Evolutionary conservation across 2,888 invertebrate species (phyloP), one percentile per base, ranked within the genome.

Genomic region (Gastracanthus pulcherrimus): DNA sequence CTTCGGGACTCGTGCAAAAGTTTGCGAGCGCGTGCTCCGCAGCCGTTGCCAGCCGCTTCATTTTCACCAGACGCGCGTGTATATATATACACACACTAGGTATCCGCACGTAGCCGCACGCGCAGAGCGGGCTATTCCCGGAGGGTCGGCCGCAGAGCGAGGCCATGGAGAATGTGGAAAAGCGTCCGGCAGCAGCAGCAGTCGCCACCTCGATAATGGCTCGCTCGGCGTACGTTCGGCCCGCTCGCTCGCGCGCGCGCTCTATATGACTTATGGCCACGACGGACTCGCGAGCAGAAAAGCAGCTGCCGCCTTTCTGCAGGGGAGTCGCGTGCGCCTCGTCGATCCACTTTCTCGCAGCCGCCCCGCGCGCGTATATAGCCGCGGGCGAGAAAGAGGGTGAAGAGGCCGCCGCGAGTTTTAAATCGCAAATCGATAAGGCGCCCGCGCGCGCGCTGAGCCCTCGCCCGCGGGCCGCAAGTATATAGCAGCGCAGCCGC

Each of bases 361-460:
- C 13, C 45, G 45, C 45, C n/a, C n/a, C n/a, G n/a, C n/a, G n/a
- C n/a, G n/a, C n/a, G n/a, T n/a, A n/a, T n/a, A n/a, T n/a, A n/a
- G n/a, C n/a, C n/a, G n/a, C n/a, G n/a, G n/a, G n/a, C n/a, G n/a
- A n/a, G 45, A 45, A 16, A 45, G 45, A n/a, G 45, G 45, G 13
- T 3, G 38, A 13, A 38, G 45, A 6, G n/a, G 62, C 34, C n/a
- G 23, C 34, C 13, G 70, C 36, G 26, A 67, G 58, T 67, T 76
- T 66, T 67, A 67, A 76, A 76, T 76, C 29, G 55, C 58, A 41
- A 67, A 58, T 76, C 67, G 67, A 76, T 67, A 75, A 51, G 23
- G n/a, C 51, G 41, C 60, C 23, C 0, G 7, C 34, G 34, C 60
- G 7, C 13, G 34, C 31, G 67, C 7, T 7, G 34, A 31, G 13